These are phyloP conservation scores for Hyppa rectilinea DNA, from an alignment of 2,888 invertebrate genomes.

Conservation along the genomic window DNA sequence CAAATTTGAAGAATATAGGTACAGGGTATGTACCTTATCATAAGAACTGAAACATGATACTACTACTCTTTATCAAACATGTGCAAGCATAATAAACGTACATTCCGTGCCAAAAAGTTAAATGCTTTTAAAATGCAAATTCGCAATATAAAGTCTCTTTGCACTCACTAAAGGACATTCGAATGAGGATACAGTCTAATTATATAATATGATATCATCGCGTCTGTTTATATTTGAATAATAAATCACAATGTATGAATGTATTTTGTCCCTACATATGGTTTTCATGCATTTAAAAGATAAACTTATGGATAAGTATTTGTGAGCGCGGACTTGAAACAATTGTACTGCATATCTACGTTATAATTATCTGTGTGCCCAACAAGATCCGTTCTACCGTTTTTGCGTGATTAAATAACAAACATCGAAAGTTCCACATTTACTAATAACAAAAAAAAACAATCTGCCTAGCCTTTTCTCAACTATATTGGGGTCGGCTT, in stretches of 20 bases:
- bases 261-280: slow-evolving; percentile 23
- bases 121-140: slow-evolving; percentile 56
- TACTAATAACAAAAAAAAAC: too few relatives aligned
- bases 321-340: too few relatives aligned
- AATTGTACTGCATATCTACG: too few relatives aligned
- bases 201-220: slow-evolving; percentile 59
- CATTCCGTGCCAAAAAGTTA: slow-evolving; percentile 32
- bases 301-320: slow-evolving; percentile 8
- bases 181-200: slow-evolving; percentile 40
- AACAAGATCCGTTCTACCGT: too few relatives aligned
- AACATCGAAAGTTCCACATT: too few relatives aligned
- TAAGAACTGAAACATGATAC: not conserved
- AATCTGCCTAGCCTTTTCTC: too few relatives aligned
- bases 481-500: too few relatives aligned
- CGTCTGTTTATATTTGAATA: slow-evolving; percentile 28
- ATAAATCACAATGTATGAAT: slow-evolving; percentile 46
- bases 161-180: slow-evolving; percentile 44
- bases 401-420: too few relatives aligned
- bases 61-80: slow-evolving; percentile 39
- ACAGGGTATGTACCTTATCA: not conserved
- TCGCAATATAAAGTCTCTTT: slow-evolving; percentile 45
- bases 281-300: slow-evolving; percentile 4
- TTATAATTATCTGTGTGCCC: too few relatives aligned
- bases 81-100: slow-evolving; percentile 29
- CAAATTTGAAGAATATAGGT: too few relatives aligned